A percentile compares a stretch with the other conserved stretches of the same genome.
Evolutionary conservation across 2,797 vertebrate species (phyloP).

Genomic region (Phoebastria nigripes): DNA sequence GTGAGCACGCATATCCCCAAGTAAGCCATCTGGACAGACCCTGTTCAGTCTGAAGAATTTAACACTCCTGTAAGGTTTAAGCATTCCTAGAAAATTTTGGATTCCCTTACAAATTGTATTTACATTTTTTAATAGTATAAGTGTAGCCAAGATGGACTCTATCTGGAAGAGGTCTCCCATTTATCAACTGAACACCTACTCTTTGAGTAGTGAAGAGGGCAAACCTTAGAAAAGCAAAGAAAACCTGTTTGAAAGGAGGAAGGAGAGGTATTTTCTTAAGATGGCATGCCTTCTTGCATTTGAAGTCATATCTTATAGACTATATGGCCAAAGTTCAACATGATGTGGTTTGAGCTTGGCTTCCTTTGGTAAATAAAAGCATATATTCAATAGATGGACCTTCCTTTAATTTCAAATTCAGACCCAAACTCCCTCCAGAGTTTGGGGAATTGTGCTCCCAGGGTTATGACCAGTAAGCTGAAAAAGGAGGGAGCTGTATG

Average conservation of each 20-base stretch:
- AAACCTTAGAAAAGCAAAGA: conserved; percentile 5
- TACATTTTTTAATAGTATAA: neutral
- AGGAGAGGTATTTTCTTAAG: neutral
- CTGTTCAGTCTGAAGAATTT: neutral
- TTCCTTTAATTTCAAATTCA: neutral
- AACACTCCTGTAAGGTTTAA: neutral
- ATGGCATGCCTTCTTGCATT: neutral
- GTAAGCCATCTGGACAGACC: neutral
- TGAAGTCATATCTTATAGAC: neutral
- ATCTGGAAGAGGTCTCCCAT: neutral
- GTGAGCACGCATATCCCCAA: neutral
- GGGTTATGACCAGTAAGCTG: neutral
- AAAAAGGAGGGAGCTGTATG: neutral
- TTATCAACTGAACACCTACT: neutral
- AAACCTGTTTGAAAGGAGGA: neutral
- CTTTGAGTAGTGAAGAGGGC: neutral
- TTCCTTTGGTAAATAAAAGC: neutral
- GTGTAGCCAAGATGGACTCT: neutral
- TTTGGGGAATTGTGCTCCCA: neutral
- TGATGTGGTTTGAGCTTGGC: neutral
- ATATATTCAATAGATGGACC: neutral
- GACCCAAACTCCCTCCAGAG: neutral
- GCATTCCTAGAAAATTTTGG: conserved; percentile 1
- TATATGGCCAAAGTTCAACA: neutral
- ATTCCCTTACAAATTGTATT: conserved; percentile 1